Percentiles rank a stretch among this genome's conserved stretches.
phyloP scores from a whole-genome alignment of 2,113 vertebrate genomes.

The Cyprinus carpio region DNA sequence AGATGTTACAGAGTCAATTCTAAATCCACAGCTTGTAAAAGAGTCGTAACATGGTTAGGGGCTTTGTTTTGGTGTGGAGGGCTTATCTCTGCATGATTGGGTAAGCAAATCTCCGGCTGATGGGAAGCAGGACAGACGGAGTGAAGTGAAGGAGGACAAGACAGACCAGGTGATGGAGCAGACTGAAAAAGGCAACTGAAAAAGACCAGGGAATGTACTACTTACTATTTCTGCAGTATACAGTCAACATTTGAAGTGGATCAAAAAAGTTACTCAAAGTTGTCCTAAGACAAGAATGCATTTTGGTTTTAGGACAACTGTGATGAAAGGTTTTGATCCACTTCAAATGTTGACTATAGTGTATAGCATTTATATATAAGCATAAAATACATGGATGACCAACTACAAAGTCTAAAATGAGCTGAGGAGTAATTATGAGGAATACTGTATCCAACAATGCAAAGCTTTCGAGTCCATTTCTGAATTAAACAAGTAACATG shows the following conservation, averaged over 20 bases:
- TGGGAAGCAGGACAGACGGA: conserved; percentile 29
- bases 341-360: too few species aligned
- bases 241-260: too few species aligned
- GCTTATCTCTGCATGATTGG: conserved; percentile 50
- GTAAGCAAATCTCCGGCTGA: conserved; percentile 61
- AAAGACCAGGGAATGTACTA: not conserved
- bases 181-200: conserved; percentile 28
- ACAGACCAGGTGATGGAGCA: conserved; percentile 48
- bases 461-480: not conserved
- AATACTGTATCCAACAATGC: not conserved
- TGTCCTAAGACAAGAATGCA: too few species aligned
- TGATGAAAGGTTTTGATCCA: too few species aligned
- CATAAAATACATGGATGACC: not conserved
- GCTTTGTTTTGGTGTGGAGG: conserved; percentile 15
- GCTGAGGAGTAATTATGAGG: not conserved
- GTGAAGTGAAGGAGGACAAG: conserved; percentile 29
- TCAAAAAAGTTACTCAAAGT: too few species aligned
- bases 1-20: not conserved
- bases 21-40: not conserved
- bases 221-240: not conserved
- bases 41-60: not conserved
- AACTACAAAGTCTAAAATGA: not conserved
- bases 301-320: too few species aligned
- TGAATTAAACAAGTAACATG: not conserved
- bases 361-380: not conserved